Evolutionary conservation across 2,888 invertebrate genomes (phyloP).

Genomic region (Eristalis arbustorum): DNA sequence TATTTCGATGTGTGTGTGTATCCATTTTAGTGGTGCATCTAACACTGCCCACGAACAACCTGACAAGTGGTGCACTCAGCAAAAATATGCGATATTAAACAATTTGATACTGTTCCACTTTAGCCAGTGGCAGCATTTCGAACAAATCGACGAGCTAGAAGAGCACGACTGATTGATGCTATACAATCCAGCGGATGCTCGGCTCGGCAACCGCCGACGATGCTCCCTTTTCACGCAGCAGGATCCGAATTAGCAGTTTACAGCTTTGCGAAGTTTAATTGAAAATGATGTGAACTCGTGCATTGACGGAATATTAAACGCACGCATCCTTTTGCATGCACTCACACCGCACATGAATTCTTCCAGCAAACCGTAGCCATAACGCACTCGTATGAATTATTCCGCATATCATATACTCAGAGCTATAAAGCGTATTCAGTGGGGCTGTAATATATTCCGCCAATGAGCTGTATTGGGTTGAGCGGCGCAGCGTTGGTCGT

Average conservation of each 20-base stretch:
- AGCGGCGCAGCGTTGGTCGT: background rate
- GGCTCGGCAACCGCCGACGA: background rate
- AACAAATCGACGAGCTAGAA: background rate
- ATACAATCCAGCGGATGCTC: background rate
- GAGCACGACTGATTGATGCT: background rate
- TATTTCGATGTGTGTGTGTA: background rate
- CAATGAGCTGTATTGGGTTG: background rate
- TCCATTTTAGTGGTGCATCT: background rate
- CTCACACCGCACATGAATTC: background rate
- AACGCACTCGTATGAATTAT: constrained; percentile 38
- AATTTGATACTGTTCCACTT: background rate
- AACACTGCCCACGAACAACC: background rate
- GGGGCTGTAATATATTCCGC: background rate
- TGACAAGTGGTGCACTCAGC: background rate
- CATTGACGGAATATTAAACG: constrained; percentile 53
- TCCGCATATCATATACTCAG: constrained; percentile 7
- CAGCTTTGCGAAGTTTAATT: constrained; percentile 66
- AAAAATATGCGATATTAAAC: background rate
- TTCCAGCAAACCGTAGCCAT: background rate
- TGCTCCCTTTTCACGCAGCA: constrained; percentile 38
- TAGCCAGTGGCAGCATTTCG: background rate
- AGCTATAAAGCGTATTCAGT: background rate
- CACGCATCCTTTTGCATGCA: constrained; percentile 34
- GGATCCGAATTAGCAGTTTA: constrained; percentile 61
- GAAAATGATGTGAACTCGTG: constrained; percentile 61